Base-by-base conservation (phyloP, 2,888 invertebrate species). In the Ptychoptera albimana region DNA sequence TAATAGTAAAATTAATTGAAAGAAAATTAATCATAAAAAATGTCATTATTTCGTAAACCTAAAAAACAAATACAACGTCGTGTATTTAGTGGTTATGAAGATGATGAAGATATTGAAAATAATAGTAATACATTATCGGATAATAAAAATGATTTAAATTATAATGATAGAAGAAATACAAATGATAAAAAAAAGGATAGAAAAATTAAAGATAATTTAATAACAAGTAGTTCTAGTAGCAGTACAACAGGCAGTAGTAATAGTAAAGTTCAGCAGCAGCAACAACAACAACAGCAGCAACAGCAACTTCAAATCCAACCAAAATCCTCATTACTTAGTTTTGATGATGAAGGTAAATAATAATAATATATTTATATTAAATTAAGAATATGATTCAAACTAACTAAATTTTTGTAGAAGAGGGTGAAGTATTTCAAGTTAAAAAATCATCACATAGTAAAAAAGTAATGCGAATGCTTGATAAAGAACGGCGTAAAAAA, bases 401-500 rank as follows among this genome's bases (percentile, higher is more conserved):
- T 36, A 45, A 45, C 37, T 46, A 3, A 23, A 23, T 42, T 40
- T 57, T 56, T 71, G 63, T 70, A 68, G 85, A 83, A 56, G 85
- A 85, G 60, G 83, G 78, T 23, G 92, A 92, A 68, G 81, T 86
- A 43, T 94, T 96, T 65, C 85, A 92, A 74, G 87, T 96, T 42
- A 92, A 89, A 64, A 94, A 94, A 65, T 92, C 94, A 8, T 88
- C 87, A 8, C 86, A 92, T 58, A 92, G 92, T 66, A 86, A 91
- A 64, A 79, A 83, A 61, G 73, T 92, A 45, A 82, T 87, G 69
- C 82, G 83, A 60, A 79, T 84, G 60, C 68, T 84, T 57, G 85
- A 87, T 58, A 82, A 81, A 62, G 86, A 87, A 60, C 77, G 78
- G 45, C 58, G 63, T 8, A 62, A 62, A 46, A 62, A 60, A 53